Evolutionary conservation across 1,140 invertebrate genomes (phyloP).

Genomic region (Drosophila lowei): DNA sequence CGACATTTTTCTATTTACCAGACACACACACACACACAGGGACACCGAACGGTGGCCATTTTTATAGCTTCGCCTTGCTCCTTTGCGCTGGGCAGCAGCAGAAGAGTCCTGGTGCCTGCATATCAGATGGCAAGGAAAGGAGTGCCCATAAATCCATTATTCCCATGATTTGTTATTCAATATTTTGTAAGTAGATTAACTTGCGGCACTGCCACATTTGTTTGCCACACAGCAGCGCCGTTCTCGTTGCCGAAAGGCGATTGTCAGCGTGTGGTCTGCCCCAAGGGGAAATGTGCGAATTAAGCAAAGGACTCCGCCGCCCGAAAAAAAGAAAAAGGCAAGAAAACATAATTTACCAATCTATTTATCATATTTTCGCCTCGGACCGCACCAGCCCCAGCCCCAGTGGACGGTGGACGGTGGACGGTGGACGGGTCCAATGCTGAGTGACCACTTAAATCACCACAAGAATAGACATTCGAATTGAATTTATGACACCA

Average conservation of each 20-base stretch:
- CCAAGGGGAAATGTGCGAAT: constrained; percentile 48
- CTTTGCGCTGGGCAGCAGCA: constrained; percentile 12
- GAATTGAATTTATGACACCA: constrained; percentile 81
- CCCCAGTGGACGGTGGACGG: no score
- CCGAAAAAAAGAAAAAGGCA: background rate
- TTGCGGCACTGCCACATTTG: constrained; percentile 71
- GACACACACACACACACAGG: constrained; percentile 18
- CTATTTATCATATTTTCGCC: constrained; percentile 81
- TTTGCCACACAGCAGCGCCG: constrained; percentile 30
- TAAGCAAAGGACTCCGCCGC: constrained; percentile 42
- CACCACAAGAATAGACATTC: constrained; percentile 79
- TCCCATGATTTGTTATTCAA: constrained; percentile 82
- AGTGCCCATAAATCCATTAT: constrained; percentile 81
- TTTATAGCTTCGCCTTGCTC: constrained; percentile 47
- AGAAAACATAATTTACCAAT: constrained; percentile 76
- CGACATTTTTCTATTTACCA: constrained; percentile 71
- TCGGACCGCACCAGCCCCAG: constrained; percentile 11
- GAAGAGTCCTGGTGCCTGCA: constrained; percentile 44
- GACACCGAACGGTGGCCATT: constrained; percentile 37
- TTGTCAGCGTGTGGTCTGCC: constrained; percentile 47
- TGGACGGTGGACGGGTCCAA: constrained; percentile 27
- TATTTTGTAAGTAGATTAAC: constrained; percentile 83
- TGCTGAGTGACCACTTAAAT: constrained; percentile 78
- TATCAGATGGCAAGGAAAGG: constrained; percentile 69
- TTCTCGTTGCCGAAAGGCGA: constrained; percentile 51